Base-by-base conservation (phyloP, 2,113 vertebrate species). In the Setophaga coronata region DNA sequence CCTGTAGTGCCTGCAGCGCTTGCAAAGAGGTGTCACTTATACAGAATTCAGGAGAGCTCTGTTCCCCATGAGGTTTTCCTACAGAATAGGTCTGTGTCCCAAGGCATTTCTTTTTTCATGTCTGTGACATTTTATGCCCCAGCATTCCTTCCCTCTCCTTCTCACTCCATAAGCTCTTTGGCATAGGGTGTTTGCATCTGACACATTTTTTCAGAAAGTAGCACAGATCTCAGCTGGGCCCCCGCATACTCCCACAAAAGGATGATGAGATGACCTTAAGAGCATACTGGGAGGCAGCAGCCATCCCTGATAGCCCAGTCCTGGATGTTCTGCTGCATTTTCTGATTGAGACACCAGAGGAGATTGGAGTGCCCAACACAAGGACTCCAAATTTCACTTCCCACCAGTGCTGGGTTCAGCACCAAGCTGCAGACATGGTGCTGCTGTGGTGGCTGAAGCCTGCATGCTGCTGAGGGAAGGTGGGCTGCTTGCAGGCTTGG, bases 161-260 rank as follows among this genome's bases (percentile, higher is more conserved):
- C 38, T 85, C 48, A 15, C 42, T 15, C 23, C 21, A 5, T 25
- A 31, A 90, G 24, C 7, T 43, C 24, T 88, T 91, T 58, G 54
- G 38, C 66, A 24, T 8, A 12, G 17, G 23, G 36, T 50, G 48
- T 73, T 92, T 9, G 1, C 42, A 45, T 85, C 45, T 14, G 1
- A 66, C 6, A 7, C 21, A 45, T 58, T 85, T 84, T 56, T 72
- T 24, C 69, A 54, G 61, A 90, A 95, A 69, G 73, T 40, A 53
- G 87, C 2, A 1, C 77, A 77, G 57, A 80, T 76, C 66, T 85
- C 85, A 85, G 73, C 73, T 67, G 81, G 56, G 34, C 38, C 19
- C 58, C 89, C 1, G 0, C 2, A 0, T 31, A 26, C 45, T 82
- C n/a, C 65, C 6, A 2, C 70, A 36, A 4, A 43, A 36, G 0